Evolutionary conservation across 2,797 vertebrate species (phyloP).

Genomic region (Rhinichthys osculus): DNA sequence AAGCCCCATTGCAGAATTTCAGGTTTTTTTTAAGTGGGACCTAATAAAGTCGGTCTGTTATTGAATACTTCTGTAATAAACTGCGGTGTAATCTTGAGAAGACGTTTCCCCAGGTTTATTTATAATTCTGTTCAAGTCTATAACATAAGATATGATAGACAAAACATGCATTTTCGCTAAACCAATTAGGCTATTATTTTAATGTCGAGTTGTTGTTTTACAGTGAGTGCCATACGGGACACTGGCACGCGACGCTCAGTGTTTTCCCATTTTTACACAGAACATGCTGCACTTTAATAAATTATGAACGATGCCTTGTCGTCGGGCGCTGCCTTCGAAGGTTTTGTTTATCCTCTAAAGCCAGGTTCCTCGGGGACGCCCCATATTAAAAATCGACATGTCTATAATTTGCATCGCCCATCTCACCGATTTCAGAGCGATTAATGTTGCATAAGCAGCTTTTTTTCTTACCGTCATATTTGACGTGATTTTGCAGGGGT

Average conservation of each 20-base stretch:
- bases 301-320: constrained; percentile 25
- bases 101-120: not conserved
- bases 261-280: not conserved
- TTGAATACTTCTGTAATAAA: not conserved
- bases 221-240: constrained; percentile 27
- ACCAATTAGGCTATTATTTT: constrained; percentile 10
- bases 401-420: constrained; percentile 9
- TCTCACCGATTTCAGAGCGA: constrained; percentile 2
- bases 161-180: not conserved
- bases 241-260: constrained; percentile 11
- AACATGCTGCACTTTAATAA: constrained; percentile 22
- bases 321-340: not conserved
- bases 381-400: constrained; percentile 8
- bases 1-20: not conserved
- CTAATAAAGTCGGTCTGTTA: not conserved
- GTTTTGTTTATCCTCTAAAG: not conserved
- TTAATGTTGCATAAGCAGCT: constrained; percentile 32
- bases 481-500: constrained; percentile 17
- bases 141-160: not conserved
- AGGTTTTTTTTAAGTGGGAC: not conserved
- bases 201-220: constrained; percentile 9
- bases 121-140: not conserved
- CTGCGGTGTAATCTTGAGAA: not conserved
- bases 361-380: constrained; percentile 7
- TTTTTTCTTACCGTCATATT: constrained; percentile 36